Evolutionary conservation across 2,113 vertebrate species (phyloP), one percentile per base, ranked within the genome.

Genomic region (Poeciliopsis retropinna): DNA sequence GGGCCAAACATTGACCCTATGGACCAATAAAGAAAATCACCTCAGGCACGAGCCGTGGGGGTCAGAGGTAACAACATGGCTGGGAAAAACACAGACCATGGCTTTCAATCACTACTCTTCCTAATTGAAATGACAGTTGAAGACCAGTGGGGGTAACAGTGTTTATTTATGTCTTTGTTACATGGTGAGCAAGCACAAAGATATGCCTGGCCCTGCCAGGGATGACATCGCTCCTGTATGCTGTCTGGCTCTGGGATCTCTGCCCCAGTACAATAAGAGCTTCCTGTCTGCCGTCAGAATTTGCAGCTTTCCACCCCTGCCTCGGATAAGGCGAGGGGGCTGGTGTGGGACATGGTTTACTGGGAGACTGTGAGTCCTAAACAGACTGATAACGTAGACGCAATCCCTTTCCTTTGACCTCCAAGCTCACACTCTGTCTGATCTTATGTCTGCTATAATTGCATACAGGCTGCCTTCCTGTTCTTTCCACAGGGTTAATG

Each of bases 131-230:
- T 95, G 95, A 96, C 96, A 97, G 95, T 92, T 92, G 89, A 92
- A 92, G 93, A 95, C 93, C 88, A 85, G 90, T 66, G 85, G 90
- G 91, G 89, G 93, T 86, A 89, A 81, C 88, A 84, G 80, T 94
- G 94, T 96, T 95, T 96, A 95, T 96, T 95, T 95, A 95, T 91
- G 88, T 96, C 94, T 95, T 96, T 96, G 95, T 96, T 92, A 90
- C 82, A 64, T 73, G 83, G 94, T 95, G 95, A 96, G 91, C 95
- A 93, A 94, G 87, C 79, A 94, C 94, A 96, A 96, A 96, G 95
- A 94, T 95, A 92, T 94, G 93, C 92, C 86, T 92, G 91, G 81
- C 89, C 81, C 70, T 87, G 88, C 72, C 91, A 82, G 13, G 77
- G 89, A 93, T 95, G 93, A 94, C 95, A 92, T 86, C 91, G 91